Conservation (phyloP, 2,113 vertebrate species). For the Sakesphorus luctuosus region DNA sequence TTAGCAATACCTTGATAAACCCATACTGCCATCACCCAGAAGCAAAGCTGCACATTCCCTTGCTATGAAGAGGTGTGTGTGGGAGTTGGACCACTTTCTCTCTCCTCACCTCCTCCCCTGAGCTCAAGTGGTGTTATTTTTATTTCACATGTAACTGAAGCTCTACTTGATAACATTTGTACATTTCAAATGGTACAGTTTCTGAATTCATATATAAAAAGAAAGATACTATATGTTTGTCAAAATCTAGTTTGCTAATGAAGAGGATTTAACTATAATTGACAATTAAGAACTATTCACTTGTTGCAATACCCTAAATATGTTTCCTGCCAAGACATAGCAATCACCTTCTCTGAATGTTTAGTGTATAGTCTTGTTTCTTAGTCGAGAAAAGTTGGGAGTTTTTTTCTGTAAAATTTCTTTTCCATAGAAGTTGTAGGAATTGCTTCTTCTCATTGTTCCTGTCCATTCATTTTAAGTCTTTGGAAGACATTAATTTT, state of each 20-base stretch:
- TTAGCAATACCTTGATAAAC: not conserved
- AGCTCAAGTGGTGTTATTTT: not conserved
- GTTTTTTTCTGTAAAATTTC: not conserved
- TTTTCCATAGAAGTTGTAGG: not conserved
- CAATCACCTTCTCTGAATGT: not conserved
- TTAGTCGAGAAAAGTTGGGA: not conserved
- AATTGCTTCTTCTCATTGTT: not conserved
- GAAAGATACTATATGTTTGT: not conserved
- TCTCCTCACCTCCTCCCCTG: fast-evolving
- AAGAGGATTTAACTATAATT: not conserved
- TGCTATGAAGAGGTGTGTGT: not conserved
- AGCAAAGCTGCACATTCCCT: not conserved
- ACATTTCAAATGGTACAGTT: not conserved
- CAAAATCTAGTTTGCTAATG: not conserved
- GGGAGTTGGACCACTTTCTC: not conserved
- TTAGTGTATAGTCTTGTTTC: not conserved
- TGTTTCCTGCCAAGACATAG: not conserved
- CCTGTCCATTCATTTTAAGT: not conserved
- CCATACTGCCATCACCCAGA: not conserved
- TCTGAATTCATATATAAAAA: not conserved
- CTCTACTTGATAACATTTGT: not conserved
- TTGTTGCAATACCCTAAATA: not conserved
- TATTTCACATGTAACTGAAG: not conserved
- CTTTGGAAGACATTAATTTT: not conserved
- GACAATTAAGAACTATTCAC: not conserved